A percentile compares a stretch with the other conserved stretches of the same genome.
These are phyloP conservation scores for Oceanodroma leucorhoa DNA, from an alignment of 2,797 vertebrate species.

Conservation along the genomic window DNA sequence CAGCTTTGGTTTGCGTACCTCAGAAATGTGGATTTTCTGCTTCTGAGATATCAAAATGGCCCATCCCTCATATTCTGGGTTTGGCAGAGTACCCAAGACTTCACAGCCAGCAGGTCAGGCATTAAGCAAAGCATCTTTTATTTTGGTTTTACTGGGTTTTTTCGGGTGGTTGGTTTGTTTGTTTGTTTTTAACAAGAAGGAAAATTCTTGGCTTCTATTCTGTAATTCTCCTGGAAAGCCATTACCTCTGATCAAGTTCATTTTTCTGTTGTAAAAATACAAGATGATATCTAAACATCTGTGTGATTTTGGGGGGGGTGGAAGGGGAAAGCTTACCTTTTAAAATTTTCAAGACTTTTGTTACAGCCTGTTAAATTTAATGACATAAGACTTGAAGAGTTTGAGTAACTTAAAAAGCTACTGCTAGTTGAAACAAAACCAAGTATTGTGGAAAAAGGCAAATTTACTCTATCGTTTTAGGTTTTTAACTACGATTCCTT, in stretches of 20 bases:
- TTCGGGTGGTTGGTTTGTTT: neutral
- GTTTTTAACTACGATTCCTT: neutral
- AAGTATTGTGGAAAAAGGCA: neutral
- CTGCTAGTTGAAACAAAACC: neutral
- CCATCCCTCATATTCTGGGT: neutral
- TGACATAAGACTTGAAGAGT: neutral
- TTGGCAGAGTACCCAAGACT: neutral
- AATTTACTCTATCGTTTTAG: neutral
- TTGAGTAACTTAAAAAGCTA: neutral
- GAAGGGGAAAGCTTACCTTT: neutral
- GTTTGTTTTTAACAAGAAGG: neutral
- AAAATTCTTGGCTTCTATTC: neutral
- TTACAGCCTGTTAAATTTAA: neutral
- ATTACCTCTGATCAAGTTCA: neutral
- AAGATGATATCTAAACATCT: neutral
- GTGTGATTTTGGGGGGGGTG: neutral
- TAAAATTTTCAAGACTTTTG: neutral
- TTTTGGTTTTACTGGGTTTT: neutral
- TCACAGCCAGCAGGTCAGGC: neutral
- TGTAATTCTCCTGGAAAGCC: neutral
- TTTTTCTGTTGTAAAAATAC: neutral
- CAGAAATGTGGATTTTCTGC: neutral
- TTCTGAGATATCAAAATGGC: neutral
- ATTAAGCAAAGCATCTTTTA: neutral
- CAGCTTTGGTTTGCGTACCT: neutral